A percentile compares a stretch with the other conserved stretches of the same genome.
These are phyloP conservation scores for Neogale vison DNA, from an alignment of 2,113 vertebrate species.

Conservation along the genomic window DNA sequence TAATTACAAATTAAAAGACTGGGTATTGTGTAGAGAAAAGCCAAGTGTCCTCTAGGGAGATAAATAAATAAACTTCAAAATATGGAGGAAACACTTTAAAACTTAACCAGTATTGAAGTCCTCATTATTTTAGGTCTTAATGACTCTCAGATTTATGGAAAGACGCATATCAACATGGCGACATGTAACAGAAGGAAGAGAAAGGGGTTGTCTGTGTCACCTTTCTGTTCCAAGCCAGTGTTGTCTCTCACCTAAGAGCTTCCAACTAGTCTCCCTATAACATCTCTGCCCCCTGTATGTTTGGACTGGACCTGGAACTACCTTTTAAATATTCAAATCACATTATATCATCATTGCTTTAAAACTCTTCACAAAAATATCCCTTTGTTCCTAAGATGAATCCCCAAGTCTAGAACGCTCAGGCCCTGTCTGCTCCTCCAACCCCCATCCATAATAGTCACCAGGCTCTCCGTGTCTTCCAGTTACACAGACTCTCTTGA, in stretches of 20 bases:
- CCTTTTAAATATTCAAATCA: background rate
- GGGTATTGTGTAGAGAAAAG: background rate
- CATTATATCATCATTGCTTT: background rate
- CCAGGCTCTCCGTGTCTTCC: background rate
- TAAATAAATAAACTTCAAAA: background rate
- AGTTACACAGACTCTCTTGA: background rate
- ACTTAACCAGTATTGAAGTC: background rate
- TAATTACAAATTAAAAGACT: background rate
- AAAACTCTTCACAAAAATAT: background rate
- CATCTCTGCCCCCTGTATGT: background rate
- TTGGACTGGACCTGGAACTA: background rate
- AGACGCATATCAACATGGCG: background rate
- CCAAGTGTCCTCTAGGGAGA: background rate
- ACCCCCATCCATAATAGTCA: background rate
- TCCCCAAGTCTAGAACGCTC: too few relatives aligned
- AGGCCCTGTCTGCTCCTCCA: background rate
- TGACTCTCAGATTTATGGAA: background rate
- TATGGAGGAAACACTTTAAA: background rate
- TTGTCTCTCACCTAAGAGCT: background rate
- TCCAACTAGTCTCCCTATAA: background rate
- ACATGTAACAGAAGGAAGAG: background rate
- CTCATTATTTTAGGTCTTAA: background rate
- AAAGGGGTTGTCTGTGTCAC: too few relatives aligned
- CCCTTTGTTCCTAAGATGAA: background rate
- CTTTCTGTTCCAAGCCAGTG: background rate